Evolutionary conservation across 2,797 vertebrate species (phyloP), one percentile per base, ranked within the genome.

Genomic region (Galaxias olidus): DNA sequence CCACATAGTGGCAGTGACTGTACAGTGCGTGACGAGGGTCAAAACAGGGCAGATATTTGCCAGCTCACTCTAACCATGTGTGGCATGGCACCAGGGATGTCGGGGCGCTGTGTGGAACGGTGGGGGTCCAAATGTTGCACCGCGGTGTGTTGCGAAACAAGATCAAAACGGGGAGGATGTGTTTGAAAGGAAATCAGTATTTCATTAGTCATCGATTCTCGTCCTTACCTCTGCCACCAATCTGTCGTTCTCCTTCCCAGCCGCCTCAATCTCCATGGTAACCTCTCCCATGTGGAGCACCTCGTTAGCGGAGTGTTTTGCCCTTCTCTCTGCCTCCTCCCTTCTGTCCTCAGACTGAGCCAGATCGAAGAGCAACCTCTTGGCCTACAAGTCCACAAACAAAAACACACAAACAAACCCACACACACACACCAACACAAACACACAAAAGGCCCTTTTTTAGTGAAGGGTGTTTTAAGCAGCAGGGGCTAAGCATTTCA

Each of bases 361-460:
- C 72, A 93, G 67, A 15, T 92, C 88, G 66, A 51, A 68, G 55
- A 87, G 84, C 79, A 92, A 76, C 56, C 63, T 88, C 66, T 86
- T 75, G 58, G 69, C 84, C 93, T 93, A 74, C 42, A 0, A 0
- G 45, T 30, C 2, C 3, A 54, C 64, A 71, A 0, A 44, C 43
- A 14, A 10, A 18, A 9, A 13, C 59, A 41, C 18, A 47, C 12
- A 1, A 5, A 48, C 55, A 42, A 12, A 57, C 55, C 9, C 40
- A 58, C 7, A 19, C 17, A 10, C 17, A 68, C 40, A 65, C 61
- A 71, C 17, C 76, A 9, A 19, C 7, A 14, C 44, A 60, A 18
- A 65, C 10, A 0, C 63, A 17, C 46, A 68, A n/a, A n/a, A n/a
- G n/a, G n/a, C n/a, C n/a, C n/a, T n/a, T n/a, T n/a, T n/a, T n/a